phyloP scores from a whole-genome alignment of 2,888 invertebrate species.

The Micoletzkya japonica region DNA sequence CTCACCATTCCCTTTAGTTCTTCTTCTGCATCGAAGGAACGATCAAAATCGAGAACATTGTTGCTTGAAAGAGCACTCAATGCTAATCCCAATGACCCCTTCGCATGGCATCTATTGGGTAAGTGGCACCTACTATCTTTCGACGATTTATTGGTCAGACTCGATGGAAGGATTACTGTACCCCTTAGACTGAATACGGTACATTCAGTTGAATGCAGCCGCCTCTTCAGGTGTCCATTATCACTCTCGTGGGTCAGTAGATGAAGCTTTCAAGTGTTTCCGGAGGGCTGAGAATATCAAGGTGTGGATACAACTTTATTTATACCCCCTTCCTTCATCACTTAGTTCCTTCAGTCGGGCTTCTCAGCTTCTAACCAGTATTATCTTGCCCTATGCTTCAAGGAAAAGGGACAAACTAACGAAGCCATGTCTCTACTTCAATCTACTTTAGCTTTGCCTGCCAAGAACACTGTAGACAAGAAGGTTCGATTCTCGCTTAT shows the following conservation, averaged over 20 bases:
- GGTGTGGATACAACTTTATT: slow-evolving; percentile 6
- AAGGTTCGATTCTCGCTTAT: slow-evolving; percentile 32
- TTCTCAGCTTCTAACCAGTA: slow-evolving; percentile 36
- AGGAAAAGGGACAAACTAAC: slow-evolving; percentile 25
- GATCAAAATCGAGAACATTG: slow-evolving; percentile 10
- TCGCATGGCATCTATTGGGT: slow-evolving; percentile 37
- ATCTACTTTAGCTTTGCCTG: slow-evolving; percentile 27
- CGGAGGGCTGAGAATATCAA: slow-evolving; percentile 33
- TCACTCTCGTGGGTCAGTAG: slow-evolving; percentile 26
- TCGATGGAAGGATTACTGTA: background rate
- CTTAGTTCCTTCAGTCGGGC: slow-evolving; percentile 12
- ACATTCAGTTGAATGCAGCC: background rate
- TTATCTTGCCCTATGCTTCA: slow-evolving; percentile 31
- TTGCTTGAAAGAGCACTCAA: slow-evolving; percentile 27
- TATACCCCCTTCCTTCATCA: background rate
- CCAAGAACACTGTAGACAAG: slow-evolving; percentile 34
- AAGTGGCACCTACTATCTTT: background rate
- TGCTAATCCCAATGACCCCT: slow-evolving; percentile 37
- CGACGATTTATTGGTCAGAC: background rate
- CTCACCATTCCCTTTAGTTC: background rate
- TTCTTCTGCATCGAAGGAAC: background rate
- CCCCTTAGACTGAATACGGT: background rate
- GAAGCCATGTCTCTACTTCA: slow-evolving; percentile 28
- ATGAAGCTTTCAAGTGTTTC: slow-evolving; percentile 34
- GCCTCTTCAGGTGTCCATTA: slow-evolving; percentile 31